A percentile compares a stretch with the other conserved stretches of the same genome.
Conservation (phyloP, 1,140 invertebrate species). For the Drosophila pandora region DNA sequence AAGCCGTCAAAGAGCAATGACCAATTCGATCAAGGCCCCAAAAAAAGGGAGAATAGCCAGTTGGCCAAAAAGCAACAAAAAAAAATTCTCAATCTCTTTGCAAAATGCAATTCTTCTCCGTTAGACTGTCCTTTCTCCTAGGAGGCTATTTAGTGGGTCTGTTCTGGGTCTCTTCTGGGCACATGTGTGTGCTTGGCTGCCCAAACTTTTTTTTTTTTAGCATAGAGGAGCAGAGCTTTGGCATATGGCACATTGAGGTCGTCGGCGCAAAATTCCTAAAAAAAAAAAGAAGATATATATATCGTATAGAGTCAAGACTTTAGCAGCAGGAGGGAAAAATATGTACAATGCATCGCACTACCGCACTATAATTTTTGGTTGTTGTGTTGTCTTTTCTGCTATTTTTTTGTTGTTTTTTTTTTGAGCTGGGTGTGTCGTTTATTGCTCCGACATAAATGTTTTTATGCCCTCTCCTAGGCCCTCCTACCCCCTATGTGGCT, state of each 20-base stretch:
- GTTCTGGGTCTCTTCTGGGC: slow-evolving; percentile 29
- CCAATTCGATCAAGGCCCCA: slow-evolving; percentile 36
- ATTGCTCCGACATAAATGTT: slow-evolving; percentile 63
- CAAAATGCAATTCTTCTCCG: slow-evolving; percentile 31
- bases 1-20: slow-evolving; percentile 32
- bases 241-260: slow-evolving; percentile 54
- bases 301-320: not conserved
- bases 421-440: slow-evolving; percentile 52
- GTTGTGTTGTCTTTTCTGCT: slow-evolving; percentile 37
- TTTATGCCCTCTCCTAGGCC: slow-evolving; percentile 27
- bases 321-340: slow-evolving; percentile 34
- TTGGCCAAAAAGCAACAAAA: no score
- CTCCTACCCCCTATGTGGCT: slow-evolving; percentile 4
- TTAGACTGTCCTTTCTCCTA: slow-evolving; percentile 13
- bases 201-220: slow-evolving; percentile 40
- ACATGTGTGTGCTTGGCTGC: slow-evolving; percentile 22
- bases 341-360: slow-evolving; percentile 52
- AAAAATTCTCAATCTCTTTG: slow-evolving; percentile 35
- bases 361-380: slow-evolving; percentile 60
- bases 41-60: not conserved
- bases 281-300: slow-evolving; percentile 23
- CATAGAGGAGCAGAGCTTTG: slow-evolving; percentile 44
- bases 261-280: slow-evolving; percentile 47
- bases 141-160: slow-evolving; percentile 27
- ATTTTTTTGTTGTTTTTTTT: slow-evolving; percentile 30